phyloP scores from a whole-genome alignment of 2,797 vertebrate genomes.

The Mallotus villosus region DNA sequence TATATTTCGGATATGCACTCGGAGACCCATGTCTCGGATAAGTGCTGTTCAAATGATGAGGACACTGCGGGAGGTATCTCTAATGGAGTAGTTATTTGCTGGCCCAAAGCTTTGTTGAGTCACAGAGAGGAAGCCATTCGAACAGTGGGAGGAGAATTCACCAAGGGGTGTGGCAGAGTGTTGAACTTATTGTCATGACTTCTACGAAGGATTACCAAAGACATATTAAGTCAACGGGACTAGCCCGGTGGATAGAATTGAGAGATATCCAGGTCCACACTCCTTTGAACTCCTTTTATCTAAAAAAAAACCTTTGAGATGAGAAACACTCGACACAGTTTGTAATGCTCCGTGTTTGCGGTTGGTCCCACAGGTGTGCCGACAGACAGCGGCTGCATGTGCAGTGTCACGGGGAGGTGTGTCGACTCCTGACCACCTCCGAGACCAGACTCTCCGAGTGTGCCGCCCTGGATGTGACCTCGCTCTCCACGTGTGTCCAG shows the following conservation, averaged over 20 bases:
- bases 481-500: conserved; percentile 78
- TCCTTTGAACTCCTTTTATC: too few species aligned
- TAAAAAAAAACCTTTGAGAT: too few species aligned
- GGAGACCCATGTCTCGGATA: too few species aligned
- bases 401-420: conserved; percentile 72
- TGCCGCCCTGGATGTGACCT: conserved; percentile 64
- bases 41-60: too few species aligned
- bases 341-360: neutral
- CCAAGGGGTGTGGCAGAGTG: neutral
- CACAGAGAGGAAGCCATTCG: too few species aligned
- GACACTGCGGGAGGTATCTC: too few species aligned
- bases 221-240: neutral
- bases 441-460: conserved; percentile 71
- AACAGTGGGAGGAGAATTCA: neutral
- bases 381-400: conserved; percentile 69
- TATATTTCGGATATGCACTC: neutral
- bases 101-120: too few species aligned
- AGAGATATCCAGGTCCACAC: too few species aligned
- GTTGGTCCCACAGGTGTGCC: conserved; percentile 71
- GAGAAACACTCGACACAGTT: neutral
- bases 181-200: neutral
- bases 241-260: neutral
- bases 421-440: conserved; percentile 63
- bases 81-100: too few species aligned
- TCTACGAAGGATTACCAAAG: neutral